Base-by-base conservation (phyloP, 2,113 vertebrate genomes). In the Pteropus alecto region DNA sequence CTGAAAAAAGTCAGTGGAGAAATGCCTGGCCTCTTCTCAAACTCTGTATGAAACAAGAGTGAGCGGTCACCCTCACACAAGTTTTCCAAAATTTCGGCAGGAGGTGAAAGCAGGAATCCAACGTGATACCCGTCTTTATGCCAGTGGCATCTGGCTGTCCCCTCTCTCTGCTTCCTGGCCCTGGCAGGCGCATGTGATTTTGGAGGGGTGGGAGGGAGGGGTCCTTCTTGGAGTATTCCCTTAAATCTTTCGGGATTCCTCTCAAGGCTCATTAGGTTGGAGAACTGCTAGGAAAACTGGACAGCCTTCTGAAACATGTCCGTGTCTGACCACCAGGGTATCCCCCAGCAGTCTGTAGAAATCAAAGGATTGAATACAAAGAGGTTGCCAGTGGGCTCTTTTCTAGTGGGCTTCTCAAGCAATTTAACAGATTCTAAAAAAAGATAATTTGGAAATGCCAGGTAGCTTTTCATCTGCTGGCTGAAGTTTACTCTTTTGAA, bases 21-120 rank as follows among this genome's bases (percentile, higher is more conserved):
- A 97, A 97, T n/a, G 70, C 58, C 77, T 95, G 97, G 87, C 79
- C 67, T 54, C 38, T 65, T 97, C 96, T 94, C 93, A 95, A 76
- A 71, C 3, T 77, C 67, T 76, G 73, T 51, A 87, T 82, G 68
- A 77, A 92, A 67, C 60, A 74, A 97, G 96, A 63, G 21, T 15
- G 21, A 93, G 71, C 2, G 30, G 68, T 74, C 96, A 82, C 56
- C 77, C 71, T 98, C 93, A 46, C 78, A 61, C 4, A 88, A 30
- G 68, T 43, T 93, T 96, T 95, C 83, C 68, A 97, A 90, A 67
- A 60, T 93, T 88, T 73, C 92, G 87, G 94, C 33, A 4, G 93
- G 82, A 67, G 78, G 82, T 48, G 43, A 95, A 90, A 94, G 93
- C 13, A 0, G 63, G 21, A 96, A 28, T 63, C 74, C 38, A 38